A percentile compares a stretch with the other conserved stretches of the same genome.
Conservation (phyloP, 2,797 vertebrate genomes). For the Malacoctenus gilli region DNA sequence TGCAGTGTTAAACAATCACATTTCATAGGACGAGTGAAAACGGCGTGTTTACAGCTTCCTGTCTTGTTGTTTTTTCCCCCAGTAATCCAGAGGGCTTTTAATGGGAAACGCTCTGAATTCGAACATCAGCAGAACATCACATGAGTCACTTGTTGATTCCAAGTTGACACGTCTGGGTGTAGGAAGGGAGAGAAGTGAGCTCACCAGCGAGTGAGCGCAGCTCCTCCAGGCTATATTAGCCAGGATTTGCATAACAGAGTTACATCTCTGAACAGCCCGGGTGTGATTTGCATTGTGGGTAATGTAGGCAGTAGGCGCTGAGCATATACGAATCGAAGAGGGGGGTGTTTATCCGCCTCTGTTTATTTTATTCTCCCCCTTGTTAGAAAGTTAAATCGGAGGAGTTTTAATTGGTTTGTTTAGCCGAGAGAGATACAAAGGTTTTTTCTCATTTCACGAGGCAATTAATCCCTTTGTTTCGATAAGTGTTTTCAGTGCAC, state of each 20-base stretch:
- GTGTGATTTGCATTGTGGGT: constrained; percentile 5
- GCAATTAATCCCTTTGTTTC: not conserved
- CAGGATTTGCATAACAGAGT: not conserved
- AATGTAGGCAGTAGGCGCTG: not conserved
- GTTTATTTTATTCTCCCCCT: too few species aligned
- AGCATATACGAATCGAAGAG: not conserved
- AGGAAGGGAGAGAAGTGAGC: constrained; percentile 9
- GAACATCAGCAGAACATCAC: constrained; percentile 9
- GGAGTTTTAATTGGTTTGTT: too few species aligned
- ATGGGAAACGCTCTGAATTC: constrained; percentile 1
- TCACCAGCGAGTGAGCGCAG: not conserved
- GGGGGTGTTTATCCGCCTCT: too few species aligned
- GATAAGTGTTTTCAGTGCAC: not conserved
- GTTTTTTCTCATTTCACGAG: too few species aligned
- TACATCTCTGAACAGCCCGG: not conserved
- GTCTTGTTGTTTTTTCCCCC: constrained; percentile 3
- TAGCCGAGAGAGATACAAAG: too few species aligned
- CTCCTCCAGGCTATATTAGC: not conserved
- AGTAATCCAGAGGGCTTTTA: constrained; percentile 1
- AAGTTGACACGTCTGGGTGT: not conserved
- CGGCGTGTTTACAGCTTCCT: not conserved
- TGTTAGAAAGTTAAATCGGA: too few species aligned
- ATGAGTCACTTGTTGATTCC: constrained; percentile 13
- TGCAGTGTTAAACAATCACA: too few species aligned
- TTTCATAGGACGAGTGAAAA: constrained; percentile 16